Percentiles rank a stretch among this genome's conserved stretches.
Conservation (phyloP, 2,888 invertebrate genomes). For the Copidosoma aretas region DNA sequence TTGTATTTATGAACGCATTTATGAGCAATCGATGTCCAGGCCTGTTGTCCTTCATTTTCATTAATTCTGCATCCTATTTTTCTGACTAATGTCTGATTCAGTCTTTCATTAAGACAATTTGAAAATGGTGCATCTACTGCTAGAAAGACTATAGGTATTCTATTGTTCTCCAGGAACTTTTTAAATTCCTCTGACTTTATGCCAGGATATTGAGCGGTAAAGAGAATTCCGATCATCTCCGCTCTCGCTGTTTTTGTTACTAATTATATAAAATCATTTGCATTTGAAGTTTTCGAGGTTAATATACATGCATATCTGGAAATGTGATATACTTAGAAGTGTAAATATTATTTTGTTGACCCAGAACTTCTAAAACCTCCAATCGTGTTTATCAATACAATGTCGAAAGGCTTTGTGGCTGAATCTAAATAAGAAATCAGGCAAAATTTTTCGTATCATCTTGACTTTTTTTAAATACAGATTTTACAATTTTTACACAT, state of each 20-base stretch:
- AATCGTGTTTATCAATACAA: too few species aligned
- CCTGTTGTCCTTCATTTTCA: slow-evolving; percentile 41
- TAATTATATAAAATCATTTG: background rate
- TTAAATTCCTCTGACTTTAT: slow-evolving; percentile 48
- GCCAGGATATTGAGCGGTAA: slow-evolving; percentile 48
- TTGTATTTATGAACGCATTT: slow-evolving; percentile 47
- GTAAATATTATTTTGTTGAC: background rate
- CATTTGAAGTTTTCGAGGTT: background rate
- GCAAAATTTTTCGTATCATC: background rate
- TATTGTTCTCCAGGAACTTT: slow-evolving; percentile 41
- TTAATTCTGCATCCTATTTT: slow-evolving; percentile 49
- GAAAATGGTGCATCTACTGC: slow-evolving; percentile 42
- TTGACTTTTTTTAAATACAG: background rate
- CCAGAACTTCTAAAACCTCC: too few species aligned
- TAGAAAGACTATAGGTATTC: slow-evolving; percentile 49
- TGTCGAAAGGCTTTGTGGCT: background rate
- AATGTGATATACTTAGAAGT: background rate
- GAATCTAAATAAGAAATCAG: background rate
- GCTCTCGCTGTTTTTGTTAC: slow-evolving; percentile 27
- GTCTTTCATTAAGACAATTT: slow-evolving; percentile 42
- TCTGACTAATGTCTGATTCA: slow-evolving; percentile 47
- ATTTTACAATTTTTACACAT: slow-evolving; percentile 4
- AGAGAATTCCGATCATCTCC: slow-evolving; percentile 40
- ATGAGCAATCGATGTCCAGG: slow-evolving; percentile 49
- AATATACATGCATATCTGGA: background rate